Conservation (phyloP, 2,113 vertebrate genomes). For the Erinaceus europaeus region DNA sequence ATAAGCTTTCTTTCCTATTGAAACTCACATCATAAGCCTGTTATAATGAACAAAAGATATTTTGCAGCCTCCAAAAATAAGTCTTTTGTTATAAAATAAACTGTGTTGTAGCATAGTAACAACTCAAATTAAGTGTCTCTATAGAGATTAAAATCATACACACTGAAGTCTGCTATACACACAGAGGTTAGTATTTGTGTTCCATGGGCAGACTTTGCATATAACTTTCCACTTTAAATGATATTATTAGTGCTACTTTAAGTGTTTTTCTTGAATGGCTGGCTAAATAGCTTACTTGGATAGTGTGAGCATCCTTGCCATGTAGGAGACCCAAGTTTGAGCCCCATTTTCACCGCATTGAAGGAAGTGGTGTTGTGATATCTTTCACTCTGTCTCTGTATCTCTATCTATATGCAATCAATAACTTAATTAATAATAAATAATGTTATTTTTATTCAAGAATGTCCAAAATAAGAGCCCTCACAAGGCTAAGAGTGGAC, state of each 20-base stretch:
- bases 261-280: background rate
- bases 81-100: background rate
- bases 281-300: background rate
- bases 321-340: no score
- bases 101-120: background rate
- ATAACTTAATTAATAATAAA: no score
- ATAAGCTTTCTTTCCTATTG: background rate
- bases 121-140: constrained; percentile 41
- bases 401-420: no score
- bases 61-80: background rate
- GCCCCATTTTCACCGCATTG: no score
- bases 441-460: no score
- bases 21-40: background rate
- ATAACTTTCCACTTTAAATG: no score
- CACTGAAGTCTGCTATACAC: background rate
- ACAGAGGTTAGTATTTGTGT: background rate
- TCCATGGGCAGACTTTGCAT: background rate
- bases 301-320: no score
- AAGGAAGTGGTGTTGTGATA: no score
- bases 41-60: background rate
- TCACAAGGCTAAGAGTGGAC: no score
- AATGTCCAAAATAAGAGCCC: no score
- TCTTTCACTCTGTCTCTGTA: no score
- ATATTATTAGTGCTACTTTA: background rate
- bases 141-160: background rate